Evolutionary conservation across 2,113 vertebrate genomes (phyloP).

Genomic region (Corynorhinus townsendii): DNA sequence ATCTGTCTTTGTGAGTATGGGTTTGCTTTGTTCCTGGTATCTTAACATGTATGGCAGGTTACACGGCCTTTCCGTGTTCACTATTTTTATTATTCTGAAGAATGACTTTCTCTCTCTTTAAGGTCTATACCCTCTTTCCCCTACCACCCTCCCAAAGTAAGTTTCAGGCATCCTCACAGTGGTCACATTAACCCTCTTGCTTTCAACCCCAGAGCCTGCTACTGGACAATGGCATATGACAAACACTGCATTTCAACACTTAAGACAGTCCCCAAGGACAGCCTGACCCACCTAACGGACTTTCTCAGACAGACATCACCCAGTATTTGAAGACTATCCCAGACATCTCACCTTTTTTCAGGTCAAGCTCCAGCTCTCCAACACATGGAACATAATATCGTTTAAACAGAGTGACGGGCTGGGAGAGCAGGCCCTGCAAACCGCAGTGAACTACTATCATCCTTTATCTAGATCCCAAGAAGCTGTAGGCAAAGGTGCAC

Average conservation of each 20-base stretch:
- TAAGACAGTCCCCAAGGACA: background rate
- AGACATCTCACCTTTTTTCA: background rate
- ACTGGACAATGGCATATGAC: background rate
- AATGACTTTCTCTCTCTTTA: background rate
- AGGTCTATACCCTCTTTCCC: too few relatives aligned
- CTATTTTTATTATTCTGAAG: background rate
- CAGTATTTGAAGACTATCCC: background rate
- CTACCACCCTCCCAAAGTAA: background rate
- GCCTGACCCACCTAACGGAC: background rate
- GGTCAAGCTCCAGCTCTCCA: background rate
- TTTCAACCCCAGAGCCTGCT: background rate
- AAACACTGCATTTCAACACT: background rate
- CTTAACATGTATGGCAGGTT: background rate
- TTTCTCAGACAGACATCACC: background rate
- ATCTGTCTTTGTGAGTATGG: background rate
- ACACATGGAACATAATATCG: background rate
- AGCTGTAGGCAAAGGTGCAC: background rate
- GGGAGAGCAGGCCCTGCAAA: background rate
- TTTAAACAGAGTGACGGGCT: background rate
- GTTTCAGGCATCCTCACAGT: background rate
- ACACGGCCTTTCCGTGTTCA: background rate
- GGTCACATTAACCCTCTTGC: background rate
- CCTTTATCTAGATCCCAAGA: fast-evolving
- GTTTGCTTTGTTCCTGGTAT: background rate
- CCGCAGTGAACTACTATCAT: fast-evolving